Conservation (phyloP, 2,888 invertebrate genomes). For the Plutella xylostella region DNA sequence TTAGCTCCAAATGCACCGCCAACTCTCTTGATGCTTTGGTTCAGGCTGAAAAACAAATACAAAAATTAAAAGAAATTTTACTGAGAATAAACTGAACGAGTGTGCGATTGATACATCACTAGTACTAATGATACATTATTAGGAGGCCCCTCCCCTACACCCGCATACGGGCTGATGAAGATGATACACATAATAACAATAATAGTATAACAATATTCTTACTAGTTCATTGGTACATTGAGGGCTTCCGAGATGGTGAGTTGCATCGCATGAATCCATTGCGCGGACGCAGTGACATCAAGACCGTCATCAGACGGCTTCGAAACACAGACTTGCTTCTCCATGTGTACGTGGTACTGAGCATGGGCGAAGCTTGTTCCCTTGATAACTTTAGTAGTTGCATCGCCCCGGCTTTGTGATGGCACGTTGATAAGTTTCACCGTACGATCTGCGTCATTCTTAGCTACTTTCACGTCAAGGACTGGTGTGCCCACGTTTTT, state of each 20-base stretch:
- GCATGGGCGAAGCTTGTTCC: conserved; percentile 64
- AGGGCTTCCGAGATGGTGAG: conserved; percentile 62
- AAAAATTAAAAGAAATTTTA: no score
- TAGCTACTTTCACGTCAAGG: conserved; percentile 29
- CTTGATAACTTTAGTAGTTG: conserved; percentile 43
- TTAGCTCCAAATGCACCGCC: conserved; percentile 85
- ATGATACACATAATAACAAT: no score
- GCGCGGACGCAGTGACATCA: conserved; percentile 70
- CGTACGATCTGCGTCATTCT: conserved; percentile 5
- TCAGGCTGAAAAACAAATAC: no score
- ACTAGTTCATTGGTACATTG: conserved; percentile 70
- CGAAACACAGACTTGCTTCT: conserved; percentile 72
- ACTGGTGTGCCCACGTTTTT: conserved; percentile 37
- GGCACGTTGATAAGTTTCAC: conserved; percentile 8
- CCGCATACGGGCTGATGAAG: no score
- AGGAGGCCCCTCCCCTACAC: no score
- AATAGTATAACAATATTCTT: no score
- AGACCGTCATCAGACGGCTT: conserved; percentile 77
- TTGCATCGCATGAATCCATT: conserved; percentile 71
- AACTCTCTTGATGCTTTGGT: conserved; percentile 74
- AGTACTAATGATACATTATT: no score
- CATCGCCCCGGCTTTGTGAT: conserved; percentile 33
- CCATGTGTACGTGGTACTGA: conserved; percentile 82
- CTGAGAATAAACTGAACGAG: no score
- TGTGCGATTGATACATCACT: no score